Conservation (phyloP, 2,797 vertebrate genomes). For the Eleutherodactylus coqui region DNA sequence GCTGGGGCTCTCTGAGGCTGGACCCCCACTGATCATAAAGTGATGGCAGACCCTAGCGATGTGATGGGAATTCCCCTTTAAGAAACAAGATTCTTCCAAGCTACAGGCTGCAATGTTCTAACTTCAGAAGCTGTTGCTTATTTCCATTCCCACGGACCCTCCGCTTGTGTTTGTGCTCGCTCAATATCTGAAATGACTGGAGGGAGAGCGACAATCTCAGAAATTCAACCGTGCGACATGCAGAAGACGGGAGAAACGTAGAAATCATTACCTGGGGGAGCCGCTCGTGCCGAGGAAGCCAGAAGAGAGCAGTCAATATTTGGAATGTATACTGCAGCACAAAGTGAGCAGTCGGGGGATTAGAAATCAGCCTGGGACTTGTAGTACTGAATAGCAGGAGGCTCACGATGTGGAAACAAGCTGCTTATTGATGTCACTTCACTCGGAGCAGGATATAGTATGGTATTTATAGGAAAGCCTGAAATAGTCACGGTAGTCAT, state of each 20-base stretch:
- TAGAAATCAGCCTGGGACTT: background rate
- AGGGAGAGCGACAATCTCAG: constrained; percentile 1
- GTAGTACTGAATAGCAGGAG: background rate
- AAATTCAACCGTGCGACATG: background rate
- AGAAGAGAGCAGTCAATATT: background rate
- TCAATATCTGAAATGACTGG: constrained; percentile 17
- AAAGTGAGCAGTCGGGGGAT: background rate
- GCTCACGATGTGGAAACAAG: background rate
- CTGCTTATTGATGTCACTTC: no score
- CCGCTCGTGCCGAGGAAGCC: background rate
- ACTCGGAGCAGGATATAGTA: background rate
- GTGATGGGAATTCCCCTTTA: background rate
- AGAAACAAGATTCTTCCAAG: background rate
- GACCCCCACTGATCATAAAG: background rate
- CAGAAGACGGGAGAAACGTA: background rate
- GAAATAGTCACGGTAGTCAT: background rate
- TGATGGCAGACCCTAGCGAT: no score
- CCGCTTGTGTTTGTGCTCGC: background rate
- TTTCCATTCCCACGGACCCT: background rate
- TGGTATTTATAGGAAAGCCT: background rate
- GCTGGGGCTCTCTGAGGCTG: no score
- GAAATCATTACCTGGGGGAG: background rate
- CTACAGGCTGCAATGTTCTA: background rate
- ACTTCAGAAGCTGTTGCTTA: background rate
- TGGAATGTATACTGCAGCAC: no score